phyloP scores from a whole-genome alignment of 1,140 invertebrate species.

The Macrobrachium nipponense region DNA sequence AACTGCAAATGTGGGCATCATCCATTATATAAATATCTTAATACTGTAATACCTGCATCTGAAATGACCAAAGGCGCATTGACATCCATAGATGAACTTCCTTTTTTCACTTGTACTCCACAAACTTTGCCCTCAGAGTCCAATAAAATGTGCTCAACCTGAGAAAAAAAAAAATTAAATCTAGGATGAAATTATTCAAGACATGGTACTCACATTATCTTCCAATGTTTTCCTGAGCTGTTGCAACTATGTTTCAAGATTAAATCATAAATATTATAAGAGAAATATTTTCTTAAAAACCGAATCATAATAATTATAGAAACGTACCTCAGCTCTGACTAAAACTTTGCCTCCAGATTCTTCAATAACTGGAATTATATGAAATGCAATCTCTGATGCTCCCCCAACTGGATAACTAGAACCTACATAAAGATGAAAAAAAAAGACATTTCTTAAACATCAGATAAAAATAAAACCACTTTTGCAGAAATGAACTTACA shows the following conservation, averaged over 20 bases:
- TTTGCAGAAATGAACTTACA: too few species aligned
- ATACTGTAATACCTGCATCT: slow-evolving; percentile 66
- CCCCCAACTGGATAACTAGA: slow-evolving; percentile 69
- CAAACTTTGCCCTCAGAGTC: slow-evolving; percentile 65
- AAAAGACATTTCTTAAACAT: not conserved
- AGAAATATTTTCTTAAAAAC: not conserved
- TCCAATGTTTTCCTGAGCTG: not conserved
- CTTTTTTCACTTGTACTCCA: slow-evolving; percentile 67
- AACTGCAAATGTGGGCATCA: too few species aligned
- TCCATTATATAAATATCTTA: not conserved
- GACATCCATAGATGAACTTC: slow-evolving; percentile 65
- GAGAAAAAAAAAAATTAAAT: slow-evolving; percentile 9
- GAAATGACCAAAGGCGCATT: slow-evolving; percentile 69
- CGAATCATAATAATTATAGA: too few species aligned
- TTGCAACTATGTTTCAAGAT: too few species aligned
- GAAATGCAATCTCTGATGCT: slow-evolving; percentile 69
- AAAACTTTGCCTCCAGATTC: slow-evolving; percentile 68
- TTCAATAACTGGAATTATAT: slow-evolving; percentile 69
- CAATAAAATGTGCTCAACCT: slow-evolving; percentile 44
- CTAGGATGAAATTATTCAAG: not conserved
- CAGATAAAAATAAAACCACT: not conserved
- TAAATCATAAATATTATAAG: too few species aligned
- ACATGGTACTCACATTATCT: not conserved
- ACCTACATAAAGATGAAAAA: slow-evolving; percentile 61
- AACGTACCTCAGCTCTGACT: slow-evolving; percentile 67